phyloP scores from a whole-genome alignment of 1,140 invertebrate genomes.

The Bombus huntii region DNA sequence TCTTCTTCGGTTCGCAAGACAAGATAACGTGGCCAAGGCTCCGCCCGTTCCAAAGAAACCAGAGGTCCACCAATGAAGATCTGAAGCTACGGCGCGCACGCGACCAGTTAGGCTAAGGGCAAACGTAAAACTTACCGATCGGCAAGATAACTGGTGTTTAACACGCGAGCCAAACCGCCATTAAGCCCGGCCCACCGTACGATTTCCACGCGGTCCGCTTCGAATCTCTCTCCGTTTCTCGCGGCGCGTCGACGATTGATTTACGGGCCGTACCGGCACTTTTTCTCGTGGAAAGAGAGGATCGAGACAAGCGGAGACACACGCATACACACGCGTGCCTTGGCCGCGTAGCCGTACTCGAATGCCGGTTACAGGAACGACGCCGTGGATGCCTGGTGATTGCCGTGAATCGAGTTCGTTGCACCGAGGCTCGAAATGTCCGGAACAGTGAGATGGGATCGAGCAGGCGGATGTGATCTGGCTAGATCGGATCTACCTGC shows the following conservation, averaged over 20 bases:
- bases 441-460: conserved; percentile 44
- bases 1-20: conserved; percentile 23
- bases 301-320: conserved; percentile 53
- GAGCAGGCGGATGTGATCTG: conserved; percentile 50
- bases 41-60: conserved; percentile 63
- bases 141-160: conserved; percentile 76
- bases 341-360: neutral
- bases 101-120: conserved; percentile 73
- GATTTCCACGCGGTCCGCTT: conserved; percentile 59
- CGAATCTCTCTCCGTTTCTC: neutral
- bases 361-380: conserved; percentile 31
- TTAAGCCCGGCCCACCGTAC: conserved; percentile 67
- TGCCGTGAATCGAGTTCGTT: conserved; percentile 57
- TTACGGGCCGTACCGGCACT: conserved; percentile 50
- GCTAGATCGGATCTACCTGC: conserved; percentile 50
- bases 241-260: conserved; percentile 61
- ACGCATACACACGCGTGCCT: conserved; percentile 42
- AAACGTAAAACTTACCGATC: conserved; percentile 78
- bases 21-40: conserved; percentile 58
- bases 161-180: conserved; percentile 75
- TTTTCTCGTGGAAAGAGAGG: conserved; percentile 58
- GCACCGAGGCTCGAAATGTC: conserved; percentile 51
- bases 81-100: conserved; percentile 69
- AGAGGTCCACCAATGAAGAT: conserved; percentile 71
- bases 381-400: conserved; percentile 32